Evolutionary conservation across 1,140 invertebrate species (phyloP), one percentile per base, ranked within the genome.

Genomic region (Dendroctonus ponderosae): DNA sequence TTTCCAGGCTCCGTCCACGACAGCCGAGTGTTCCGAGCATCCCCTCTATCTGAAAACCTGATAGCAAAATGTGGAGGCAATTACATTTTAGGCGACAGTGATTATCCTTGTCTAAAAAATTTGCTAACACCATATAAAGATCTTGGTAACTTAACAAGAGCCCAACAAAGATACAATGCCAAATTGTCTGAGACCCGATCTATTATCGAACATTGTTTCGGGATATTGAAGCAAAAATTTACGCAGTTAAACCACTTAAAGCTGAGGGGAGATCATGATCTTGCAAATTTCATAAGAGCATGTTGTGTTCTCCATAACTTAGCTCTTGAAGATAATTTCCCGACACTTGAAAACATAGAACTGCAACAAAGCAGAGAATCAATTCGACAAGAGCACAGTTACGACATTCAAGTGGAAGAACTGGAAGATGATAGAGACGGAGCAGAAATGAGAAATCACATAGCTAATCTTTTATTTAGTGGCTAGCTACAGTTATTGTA

Each of bases 1-100:
- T 71, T 58, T 62, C 74, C 71, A 5, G 70, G 70, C 15, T 68
- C 70, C 50, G 67, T 71, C 39, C 71, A 74, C 63, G 69, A 74
- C 64, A 68, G 40, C 38, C 49, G 64, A 41, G 70, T 74, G 39
- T 73, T 72, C 43, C 26, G 67, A 58, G 61, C 8, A 44, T 71
- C 63, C 7, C 49, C 71, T 12, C 26, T 74, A 54, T 68, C 7
- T 52, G 5, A 43, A 12, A 68, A 38, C 26, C 41, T 75, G n/a
- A 11, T n/a, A 54, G 44, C 68, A 52, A 69, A 67, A 70, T 73
- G 65, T 67, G 39, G 62, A 58, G 62, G 68, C 61, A 37, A 57
- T 42, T 52, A 37, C 60, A 52, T 75, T 42, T 9, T 75, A 7
- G 68, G 73, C 38, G 70, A 74, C 53, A 71, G 67, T 66, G 73